Evolutionary conservation across 2,113 vertebrate species (phyloP).

Genomic region (Amblyornis subalaris): DNA sequence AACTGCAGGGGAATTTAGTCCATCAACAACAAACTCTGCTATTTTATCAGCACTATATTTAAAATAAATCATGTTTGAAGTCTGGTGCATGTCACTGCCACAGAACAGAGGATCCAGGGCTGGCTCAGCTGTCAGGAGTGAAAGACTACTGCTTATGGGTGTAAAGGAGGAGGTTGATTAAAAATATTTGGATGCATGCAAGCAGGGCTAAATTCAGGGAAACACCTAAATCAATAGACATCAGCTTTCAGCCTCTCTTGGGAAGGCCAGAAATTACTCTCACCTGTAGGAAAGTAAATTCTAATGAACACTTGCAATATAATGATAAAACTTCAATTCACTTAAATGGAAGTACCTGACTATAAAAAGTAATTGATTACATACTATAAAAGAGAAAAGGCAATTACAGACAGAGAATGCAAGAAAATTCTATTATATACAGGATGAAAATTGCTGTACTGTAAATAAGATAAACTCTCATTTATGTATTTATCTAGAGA

Average conservation of each 20-base stretch:
- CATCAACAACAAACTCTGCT: neutral
- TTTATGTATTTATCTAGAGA: neutral
- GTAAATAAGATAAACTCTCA: slow-evolving; percentile 18
- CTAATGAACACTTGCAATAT: neutral
- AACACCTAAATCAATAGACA: slow-evolving; percentile 13
- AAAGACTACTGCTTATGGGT: neutral
- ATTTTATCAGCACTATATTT: neutral
- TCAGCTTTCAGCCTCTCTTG: neutral
- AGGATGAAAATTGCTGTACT: neutral
- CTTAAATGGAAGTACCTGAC: slow-evolving; percentile 4
- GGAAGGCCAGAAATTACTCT: neutral
- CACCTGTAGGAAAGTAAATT: neutral
- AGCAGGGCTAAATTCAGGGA: neutral
- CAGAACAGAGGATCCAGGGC: neutral
- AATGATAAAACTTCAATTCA: slow-evolving; percentile 24
- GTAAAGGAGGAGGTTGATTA: neutral
- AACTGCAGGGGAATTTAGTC: neutral
- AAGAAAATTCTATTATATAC: slow-evolving; percentile 1
- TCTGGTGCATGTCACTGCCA: fast-evolving
- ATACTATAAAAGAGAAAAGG: slow-evolving; percentile 11
- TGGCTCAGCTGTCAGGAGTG: neutral
- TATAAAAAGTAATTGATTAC: slow-evolving; percentile 43
- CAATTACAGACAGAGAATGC: slow-evolving; percentile 19
- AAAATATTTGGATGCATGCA: neutral
- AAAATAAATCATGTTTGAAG: neutral